Evolutionary conservation across 2,113 vertebrate genomes (phyloP).

Genomic region (Porphyrio hochstetteri): DNA sequence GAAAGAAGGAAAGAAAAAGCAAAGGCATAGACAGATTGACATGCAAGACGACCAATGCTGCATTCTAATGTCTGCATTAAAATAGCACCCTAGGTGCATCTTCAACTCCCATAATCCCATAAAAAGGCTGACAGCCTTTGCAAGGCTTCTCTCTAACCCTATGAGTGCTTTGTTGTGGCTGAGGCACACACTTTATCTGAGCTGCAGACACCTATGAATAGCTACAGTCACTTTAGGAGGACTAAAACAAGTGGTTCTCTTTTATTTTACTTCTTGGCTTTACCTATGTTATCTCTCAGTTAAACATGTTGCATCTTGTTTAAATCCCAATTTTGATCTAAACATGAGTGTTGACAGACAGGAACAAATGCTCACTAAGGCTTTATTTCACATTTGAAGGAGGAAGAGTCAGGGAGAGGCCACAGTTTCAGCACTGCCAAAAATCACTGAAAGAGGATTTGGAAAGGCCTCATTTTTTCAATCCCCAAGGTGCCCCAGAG

Average conservation of each 20-base stretch:
- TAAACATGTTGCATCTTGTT: background rate
- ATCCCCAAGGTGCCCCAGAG: background rate
- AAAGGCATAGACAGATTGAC: background rate
- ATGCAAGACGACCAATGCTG: background rate
- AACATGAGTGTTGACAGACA: background rate
- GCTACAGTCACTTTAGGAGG: background rate
- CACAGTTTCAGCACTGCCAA: background rate
- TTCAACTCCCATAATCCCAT: background rate
- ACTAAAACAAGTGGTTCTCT: background rate
- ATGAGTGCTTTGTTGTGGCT: background rate
- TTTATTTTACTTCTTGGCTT: background rate
- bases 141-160: background rate
- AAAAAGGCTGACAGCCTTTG: background rate
- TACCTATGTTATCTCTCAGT: background rate
- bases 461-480: background rate
- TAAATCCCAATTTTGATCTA: background rate
- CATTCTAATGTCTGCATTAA: background rate
- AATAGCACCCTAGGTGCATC: background rate
- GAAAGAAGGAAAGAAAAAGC: background rate
- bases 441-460: background rate
- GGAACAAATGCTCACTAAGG: background rate
- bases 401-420: background rate
- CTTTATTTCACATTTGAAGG: background rate
- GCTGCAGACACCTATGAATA: background rate
- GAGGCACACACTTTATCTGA: background rate